Evolutionary conservation across 2,888 invertebrate genomes (phyloP), one percentile per base, ranked within the genome.

Genomic region (Morpho helenor): DNA sequence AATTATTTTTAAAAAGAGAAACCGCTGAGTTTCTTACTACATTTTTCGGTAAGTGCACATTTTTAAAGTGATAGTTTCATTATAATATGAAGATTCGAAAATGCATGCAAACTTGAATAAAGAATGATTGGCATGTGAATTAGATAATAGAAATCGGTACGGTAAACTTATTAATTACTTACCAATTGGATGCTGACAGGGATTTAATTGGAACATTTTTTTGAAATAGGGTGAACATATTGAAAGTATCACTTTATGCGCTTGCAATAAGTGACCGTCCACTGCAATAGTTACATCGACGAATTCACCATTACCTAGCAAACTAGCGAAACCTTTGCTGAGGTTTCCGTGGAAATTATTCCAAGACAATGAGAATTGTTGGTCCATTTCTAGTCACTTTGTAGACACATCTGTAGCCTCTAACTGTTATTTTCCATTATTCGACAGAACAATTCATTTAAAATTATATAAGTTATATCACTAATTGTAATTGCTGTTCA

Each of bases 171-270:
- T 23, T 47, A 67, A 56, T 60, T 63, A 74, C 61, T 43, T 77
- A 91, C 91, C 92, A 77, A 93, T 93, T 58, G 93, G 93, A 87
- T 93, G 93, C 79, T 93, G 92, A 85, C 93, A 93, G 67, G 93
- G 93, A 81, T 93, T 93, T 70, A 86, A 76, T 82, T 92, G 92
- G 73, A 94, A 94, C 83, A 94, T 92, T 85, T 93, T 92, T 84
- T 93, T 93, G 86, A 94, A 94, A 78, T 94, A 94, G 2, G 94
- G 94, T 70, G 94, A 94, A 81, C 94, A 94, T 80, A 94, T 94
- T 66, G 94, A 94, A 42, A 94, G 79, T 69, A 94, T 93, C 73
- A 94, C 93, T 91, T 94, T 94, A 73, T 94, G 94, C 46, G 94
- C 94, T 79, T 94, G 94, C 55, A 94, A 78, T 68, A 92, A 91